Base-by-base conservation (phyloP, 2,888 invertebrate genomes). In the Caenorhabditis sulstoni region DNA sequence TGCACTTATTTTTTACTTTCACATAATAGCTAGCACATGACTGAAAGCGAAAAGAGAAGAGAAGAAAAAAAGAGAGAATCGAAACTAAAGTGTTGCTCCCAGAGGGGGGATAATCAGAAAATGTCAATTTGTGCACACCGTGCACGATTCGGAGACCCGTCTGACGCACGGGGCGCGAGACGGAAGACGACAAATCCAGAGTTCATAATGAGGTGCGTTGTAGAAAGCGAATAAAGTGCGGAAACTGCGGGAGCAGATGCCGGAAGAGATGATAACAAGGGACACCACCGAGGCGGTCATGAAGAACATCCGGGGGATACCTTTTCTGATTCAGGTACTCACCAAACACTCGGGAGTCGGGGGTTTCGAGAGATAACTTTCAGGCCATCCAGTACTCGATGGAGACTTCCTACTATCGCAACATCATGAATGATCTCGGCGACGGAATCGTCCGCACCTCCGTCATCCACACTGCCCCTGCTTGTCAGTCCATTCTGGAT, bases 401-500 rank as follows among this genome's bases (percentile, higher is more conserved):
- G 87, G 88, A 88, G 59, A 80, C 87, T 5, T 79, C 84, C 2
- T 86, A 87, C 59, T 85, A 81, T 58, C 81, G 84, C 2, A 83
- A 87, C 44, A 73, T 87, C 11, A 81, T 88, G 85, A 82, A 84
- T 22, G 88, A 89, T 49, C 62, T 86, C 35, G 88, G 87, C 5
- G 87, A 87, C 35, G 83, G 85, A 50, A 79, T 83, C 14, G 84
- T 88, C 3, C 66, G 86, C 16, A 87, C 86, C n/a, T 88, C 88
- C 3, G 88, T 88, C 1, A 88, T 88, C 18, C 88, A 88, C 74
- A 88, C 88, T 1, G 88, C 88, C 9, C 88, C 88, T 5, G 88
- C 87, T 3, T 88, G 88, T 59, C 84, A 85, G 29, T 85, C 84
- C 16, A 78, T 88, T 39, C 62, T 88, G 23, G 88, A 88, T 59